Evolutionary conservation across 2,797 vertebrate species (phyloP), one percentile per base, ranked within the genome.

Genomic region (Pogonophryne albipinna): DNA sequence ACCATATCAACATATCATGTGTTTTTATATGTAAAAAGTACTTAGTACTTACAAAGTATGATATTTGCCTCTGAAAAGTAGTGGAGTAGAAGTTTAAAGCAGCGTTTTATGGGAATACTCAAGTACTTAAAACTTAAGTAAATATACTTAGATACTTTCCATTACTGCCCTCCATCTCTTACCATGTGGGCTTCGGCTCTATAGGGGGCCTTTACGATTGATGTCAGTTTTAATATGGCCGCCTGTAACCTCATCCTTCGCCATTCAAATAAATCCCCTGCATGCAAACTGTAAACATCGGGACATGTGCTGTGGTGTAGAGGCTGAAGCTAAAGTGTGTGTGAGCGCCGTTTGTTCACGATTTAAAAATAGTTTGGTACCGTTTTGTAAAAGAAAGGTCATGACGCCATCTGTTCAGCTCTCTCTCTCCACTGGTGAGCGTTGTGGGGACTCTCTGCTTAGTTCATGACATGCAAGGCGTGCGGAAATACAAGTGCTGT

Each of bases 401-500:
- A 60, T 68, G 23, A 19, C 0, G 34, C 16, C 65, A 69, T 78
- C 68, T 77, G 67, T 51, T 50, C 2, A 14, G n/a, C 53, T 77
- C 57, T 9, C 34, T 27, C 56, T 19, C 7, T 17, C 56, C 56
- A 38, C 56, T 74, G 74, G 63, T 53, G 68, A 73, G 17, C 14
- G 1, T 34, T 78, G 78, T 45, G 65, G 75, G 16, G 49, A 70
- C 67, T 64, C 66, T 80, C 68, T 86, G 81, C 73, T 87, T 76
- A 12, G 76, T 65, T 76, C 58, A 69, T 69, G 55, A 76, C 64
- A 72, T 47, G 42, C 57, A 60, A 64, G 70, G 65, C 60, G 56
- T 79, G 80, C 71, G 82, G 73, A 73, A 31, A 13, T 68, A 31
- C 68, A 69, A 89, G 83, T 78, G 69, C 4, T 27, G 31, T 71